A percentile compares a stretch with the other conserved stretches of the same genome.
These are phyloP conservation scores for Parauchenoglanis punctatus DNA, from an alignment of 2,797 vertebrate genomes.

Conservation along the genomic window DNA sequence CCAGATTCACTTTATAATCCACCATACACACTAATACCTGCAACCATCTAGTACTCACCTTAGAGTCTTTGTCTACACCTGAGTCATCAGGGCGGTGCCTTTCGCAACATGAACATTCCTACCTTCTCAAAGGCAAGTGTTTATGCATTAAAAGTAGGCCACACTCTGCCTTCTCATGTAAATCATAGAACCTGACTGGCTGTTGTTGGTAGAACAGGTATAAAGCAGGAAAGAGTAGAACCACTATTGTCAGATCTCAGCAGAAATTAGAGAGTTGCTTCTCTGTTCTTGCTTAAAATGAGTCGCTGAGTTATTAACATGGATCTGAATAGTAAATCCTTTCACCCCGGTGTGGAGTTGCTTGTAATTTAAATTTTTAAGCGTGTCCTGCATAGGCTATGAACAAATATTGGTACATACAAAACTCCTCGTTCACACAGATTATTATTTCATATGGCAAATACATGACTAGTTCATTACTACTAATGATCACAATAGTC, in stretches of 20 bases:
- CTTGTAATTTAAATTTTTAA: too few relatives aligned
- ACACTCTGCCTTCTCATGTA: not conserved
- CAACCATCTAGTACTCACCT: not conserved
- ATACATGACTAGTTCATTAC: not conserved
- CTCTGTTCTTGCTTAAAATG: not conserved
- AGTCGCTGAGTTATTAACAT: not conserved
- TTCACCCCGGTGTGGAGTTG: too few relatives aligned
- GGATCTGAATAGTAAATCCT: not conserved
- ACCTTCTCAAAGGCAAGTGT: not conserved
- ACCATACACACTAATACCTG: not conserved
- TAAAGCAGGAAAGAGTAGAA: not conserved
- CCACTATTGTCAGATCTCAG: not conserved
- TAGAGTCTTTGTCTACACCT: not conserved
- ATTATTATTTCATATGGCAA: too few relatives aligned
- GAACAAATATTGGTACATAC: not conserved
- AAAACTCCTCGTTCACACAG: not conserved
- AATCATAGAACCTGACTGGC: not conserved
- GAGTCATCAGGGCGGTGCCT: conserved; percentile 1
- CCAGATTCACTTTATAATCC: not conserved
- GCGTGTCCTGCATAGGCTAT: not conserved
- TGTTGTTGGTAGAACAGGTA: not conserved
- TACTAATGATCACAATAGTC: not conserved
- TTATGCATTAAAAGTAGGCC: not conserved
- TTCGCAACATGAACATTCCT: conserved; percentile 5
- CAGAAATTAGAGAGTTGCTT: not conserved